These are phyloP conservation scores for Lindbergichthys nudifrons DNA, from an alignment of 2,797 vertebrate species.

Conservation along the genomic window DNA sequence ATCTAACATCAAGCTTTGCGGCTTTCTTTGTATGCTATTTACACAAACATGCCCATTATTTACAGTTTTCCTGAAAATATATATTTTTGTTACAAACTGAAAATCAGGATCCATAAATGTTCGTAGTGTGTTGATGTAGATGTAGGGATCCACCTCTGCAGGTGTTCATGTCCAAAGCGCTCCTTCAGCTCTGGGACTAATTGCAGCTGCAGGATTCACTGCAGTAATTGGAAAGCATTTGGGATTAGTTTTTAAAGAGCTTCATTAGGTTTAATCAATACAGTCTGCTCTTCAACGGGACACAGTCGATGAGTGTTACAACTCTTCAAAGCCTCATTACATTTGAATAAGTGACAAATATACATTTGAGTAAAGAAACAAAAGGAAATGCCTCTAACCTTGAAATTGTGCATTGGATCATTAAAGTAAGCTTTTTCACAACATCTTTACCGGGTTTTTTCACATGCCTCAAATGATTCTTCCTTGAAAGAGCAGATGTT, in stretches of 20 bases:
- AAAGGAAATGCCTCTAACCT: conserved; percentile 5
- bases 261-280: conserved; percentile 66
- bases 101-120: conserved; percentile 7
- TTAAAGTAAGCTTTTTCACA: neutral
- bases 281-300: conserved; percentile 54
- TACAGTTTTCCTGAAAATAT: neutral
- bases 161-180: conserved; percentile 20
- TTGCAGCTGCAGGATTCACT: conserved; percentile 44
- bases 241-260: conserved; percentile 36
- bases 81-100: neutral
- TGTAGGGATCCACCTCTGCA: conserved; percentile 3
- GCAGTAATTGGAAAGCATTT: conserved; percentile 54
- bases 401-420: neutral
- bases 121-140: neutral
- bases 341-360: conserved; percentile 56
- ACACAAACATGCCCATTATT: conserved; percentile 13
- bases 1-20: conserved; percentile 21
- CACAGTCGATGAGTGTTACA: conserved; percentile 13
- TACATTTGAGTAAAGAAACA: conserved; percentile 51
- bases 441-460: neutral
- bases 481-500: neutral
- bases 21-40: neutral
- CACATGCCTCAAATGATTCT: neutral
- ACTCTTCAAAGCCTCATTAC: conserved; percentile 51
- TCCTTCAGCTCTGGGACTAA: conserved; percentile 37